A percentile compares a stretch with the other conserved stretches of the same genome.
These are phyloP conservation scores for Hypotaenidia okinawae DNA, from an alignment of 2,797 vertebrate genomes.

Conservation along the genomic window DNA sequence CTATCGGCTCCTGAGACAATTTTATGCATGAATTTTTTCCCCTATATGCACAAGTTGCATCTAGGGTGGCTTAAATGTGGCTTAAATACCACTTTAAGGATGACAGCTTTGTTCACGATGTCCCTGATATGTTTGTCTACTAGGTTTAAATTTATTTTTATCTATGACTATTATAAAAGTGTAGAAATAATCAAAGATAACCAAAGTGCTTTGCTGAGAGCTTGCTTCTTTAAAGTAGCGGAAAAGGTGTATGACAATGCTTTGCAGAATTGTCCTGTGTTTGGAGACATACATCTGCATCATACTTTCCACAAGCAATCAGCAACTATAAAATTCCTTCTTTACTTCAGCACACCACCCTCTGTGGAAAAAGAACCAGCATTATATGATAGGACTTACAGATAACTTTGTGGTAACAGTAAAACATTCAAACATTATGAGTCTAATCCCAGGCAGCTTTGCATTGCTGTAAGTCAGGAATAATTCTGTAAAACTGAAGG, in stretches of 20 bases:
- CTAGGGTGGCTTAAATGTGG: background rate
- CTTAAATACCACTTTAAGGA: background rate
- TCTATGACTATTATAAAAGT: background rate
- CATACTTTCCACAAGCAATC: background rate
- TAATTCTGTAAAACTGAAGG: background rate
- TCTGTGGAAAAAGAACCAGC: background rate
- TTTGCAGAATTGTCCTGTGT: conserved; percentile 3
- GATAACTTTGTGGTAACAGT: background rate
- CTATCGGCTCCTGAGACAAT: background rate
- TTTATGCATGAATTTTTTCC: background rate
- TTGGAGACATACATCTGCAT: background rate
- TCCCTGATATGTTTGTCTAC: background rate
- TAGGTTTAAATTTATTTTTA: background rate
- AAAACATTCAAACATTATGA: background rate
- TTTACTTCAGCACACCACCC: background rate
- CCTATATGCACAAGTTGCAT: background rate
- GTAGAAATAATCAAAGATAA: background rate
- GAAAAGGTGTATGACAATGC: background rate
- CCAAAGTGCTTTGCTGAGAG: background rate
- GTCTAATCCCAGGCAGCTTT: background rate
- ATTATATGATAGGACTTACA: background rate
- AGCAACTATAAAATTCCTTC: background rate
- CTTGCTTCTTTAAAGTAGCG: background rate
- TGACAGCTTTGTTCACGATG: background rate
- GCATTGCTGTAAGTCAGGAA: background rate